Conservation (phyloP, 2,113 vertebrate genomes). For the Erythrocebus patas region DNA sequence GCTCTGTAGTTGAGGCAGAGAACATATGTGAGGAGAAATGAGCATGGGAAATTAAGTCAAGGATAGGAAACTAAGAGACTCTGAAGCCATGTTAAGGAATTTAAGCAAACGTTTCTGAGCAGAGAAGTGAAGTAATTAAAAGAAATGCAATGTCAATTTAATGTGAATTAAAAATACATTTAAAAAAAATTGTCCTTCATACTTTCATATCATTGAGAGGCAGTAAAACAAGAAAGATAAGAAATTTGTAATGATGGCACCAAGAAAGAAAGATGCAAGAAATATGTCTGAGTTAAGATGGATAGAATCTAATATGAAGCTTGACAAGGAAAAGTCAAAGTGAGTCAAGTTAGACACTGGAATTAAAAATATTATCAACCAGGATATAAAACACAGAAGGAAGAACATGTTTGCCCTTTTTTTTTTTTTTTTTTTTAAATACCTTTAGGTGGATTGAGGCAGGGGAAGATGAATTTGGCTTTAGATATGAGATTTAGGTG, state of each 20-base stretch:
- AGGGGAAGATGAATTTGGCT: neutral
- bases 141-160: neutral
- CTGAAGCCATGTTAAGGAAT: neutral
- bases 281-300: neutral
- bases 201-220: neutral
- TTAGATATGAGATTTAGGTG: neutral
- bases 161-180: neutral
- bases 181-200: neutral
- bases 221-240: slow-evolving; percentile 7
- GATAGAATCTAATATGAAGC: neutral
- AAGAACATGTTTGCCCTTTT: neutral
- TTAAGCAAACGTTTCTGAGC: neutral
- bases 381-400: neutral
- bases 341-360: neutral
- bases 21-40: neutral
- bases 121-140: neutral
- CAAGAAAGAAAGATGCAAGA: neutral
- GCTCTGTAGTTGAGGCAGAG: neutral
- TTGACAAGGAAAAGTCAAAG: slow-evolving; percentile 7
- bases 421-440: neutral
- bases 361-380: neutral
- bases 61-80: neutral
- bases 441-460: neutral
- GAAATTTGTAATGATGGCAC: neutral
- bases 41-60: neutral